Evolutionary conservation across 2,113 vertebrate genomes (phyloP), one percentile per base, ranked within the genome.

Genomic region (Ophiodon elongatus): DNA sequence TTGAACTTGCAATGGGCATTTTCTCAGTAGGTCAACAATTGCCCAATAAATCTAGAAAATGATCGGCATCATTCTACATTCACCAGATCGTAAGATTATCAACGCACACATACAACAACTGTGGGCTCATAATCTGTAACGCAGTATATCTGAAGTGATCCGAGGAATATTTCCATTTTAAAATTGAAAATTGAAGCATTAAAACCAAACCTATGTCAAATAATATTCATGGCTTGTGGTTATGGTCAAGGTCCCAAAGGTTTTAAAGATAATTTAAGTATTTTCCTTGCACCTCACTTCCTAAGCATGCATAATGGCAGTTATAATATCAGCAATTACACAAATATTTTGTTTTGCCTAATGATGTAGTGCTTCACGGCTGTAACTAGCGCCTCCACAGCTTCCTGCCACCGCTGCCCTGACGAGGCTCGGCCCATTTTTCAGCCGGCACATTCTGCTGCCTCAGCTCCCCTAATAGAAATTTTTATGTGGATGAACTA

Each of bases 401-500:
- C 90, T 93, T 89, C 84, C 91, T 94, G 94, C 92, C 94, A 83
- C 85, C 73, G 88, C n/a, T 93, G 92, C 88, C 94, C 93, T 94
- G 94, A 90, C 31, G 79, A 95, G 86, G 81, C 91, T 88, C 33
- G 25, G 84, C 81, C 93, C 94, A 96, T 96, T 97, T 97, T 96
- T 97, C 95, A 96, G 91, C 91, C 93, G 31, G 92, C 83, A 88
- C 74, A 93, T 96, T 97, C 88, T 97, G 97, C 97, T 95, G 93
- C 87, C 95, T 98, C 96, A 97, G 96, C 96, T 96, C 93, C 91
- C 86, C 90, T 94, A 96, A 94, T 95, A 96, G 91, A 93, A 86
- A 86, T 85, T 91, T 92, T 94, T 90, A 87, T 90, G 92, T 92
- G 85, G 73, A 92, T 92, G 88, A 96, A 93, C 94, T 92, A 37